Conservation (phyloP, 2,113 vertebrate genomes). For the Microtus oregoni region DNA sequence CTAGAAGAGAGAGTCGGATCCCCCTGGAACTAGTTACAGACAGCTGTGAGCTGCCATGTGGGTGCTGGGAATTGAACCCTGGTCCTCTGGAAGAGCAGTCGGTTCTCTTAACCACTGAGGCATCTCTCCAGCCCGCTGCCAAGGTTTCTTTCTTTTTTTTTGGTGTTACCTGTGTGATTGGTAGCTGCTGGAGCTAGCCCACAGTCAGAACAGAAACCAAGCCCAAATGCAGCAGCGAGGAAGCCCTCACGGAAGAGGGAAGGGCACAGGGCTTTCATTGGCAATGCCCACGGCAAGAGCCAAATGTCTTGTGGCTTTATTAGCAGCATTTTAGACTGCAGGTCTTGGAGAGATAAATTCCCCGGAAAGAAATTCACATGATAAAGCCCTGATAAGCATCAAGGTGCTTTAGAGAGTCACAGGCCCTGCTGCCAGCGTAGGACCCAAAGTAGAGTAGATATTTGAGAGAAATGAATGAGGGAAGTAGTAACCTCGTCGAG, state of each 20-base stretch:
- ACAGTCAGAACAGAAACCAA: conserved; percentile 26
- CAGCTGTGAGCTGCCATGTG: neutral
- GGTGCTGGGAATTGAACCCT: neutral
- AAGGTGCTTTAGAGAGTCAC: neutral
- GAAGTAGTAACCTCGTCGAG: neutral
- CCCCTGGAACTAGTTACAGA: neutral
- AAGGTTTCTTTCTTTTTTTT: neutral
- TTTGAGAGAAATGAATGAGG: neutral
- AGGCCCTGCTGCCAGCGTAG: neutral
- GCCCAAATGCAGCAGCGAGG: neutral
- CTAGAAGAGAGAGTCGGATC: neutral
- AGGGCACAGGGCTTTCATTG: neutral
- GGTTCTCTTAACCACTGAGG: neutral
- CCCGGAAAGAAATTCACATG: neutral
- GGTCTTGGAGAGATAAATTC: neutral
- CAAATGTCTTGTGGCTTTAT: neutral
- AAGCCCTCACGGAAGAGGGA: neutral
- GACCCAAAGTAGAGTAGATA: neutral
- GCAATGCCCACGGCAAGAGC: neutral
- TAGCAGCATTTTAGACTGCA: neutral
- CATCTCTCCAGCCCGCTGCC: neutral
- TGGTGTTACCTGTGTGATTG: conserved; percentile 25
- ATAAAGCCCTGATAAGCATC: neutral
- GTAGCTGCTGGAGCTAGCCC: neutral
- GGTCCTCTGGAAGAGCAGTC: neutral